Evolutionary conservation across 2,797 vertebrate genomes (phyloP), one percentile per base, ranked within the genome.

Genomic region (Rhabdomys pumilio): DNA sequence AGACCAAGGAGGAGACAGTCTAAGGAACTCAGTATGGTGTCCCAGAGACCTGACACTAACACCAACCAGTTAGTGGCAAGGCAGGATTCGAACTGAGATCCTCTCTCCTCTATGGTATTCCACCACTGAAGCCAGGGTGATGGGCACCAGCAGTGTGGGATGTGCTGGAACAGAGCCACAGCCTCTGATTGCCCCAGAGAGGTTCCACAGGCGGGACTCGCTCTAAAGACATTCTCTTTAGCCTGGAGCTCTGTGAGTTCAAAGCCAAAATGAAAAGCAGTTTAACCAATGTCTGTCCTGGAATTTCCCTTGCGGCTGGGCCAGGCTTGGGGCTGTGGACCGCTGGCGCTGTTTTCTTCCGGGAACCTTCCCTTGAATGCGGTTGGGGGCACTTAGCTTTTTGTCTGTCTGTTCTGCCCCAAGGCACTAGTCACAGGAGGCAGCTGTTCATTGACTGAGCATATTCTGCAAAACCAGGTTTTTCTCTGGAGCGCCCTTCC

Each of bases 271-370:
- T 85, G 63, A 63, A 88, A 84, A 83, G 95, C 86, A 91, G 91
- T 57, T 93, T 96, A 94, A 92, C 88, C 91, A 89, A 14, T 50
- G 34, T 57, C 95, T 97, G 93, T 95, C 93, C 94, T 95, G 89
- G 95, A 94, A 96, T 96, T 61, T 91, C 94, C 91, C 91, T n/a
- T 14, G 55, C 0, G 72, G 72, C 77, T 24, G 14, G 86, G 90
- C 92, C 69, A 19, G 73, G 57, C 47, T 55, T 1, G 0, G 22
- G 61, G 89, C 31, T 72, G 26, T 67, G 88, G 63, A 63, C 85
- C n/a, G 24, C 81, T 14, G 38, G 38, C 87, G 19, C 84, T 96
- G 38, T 96, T 87, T 89, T 86, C 93, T 73, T 95, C 63, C 65
- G 86, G 67, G 75, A 96, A 96, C 90, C 73, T 61, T 84, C 82